Conservation (phyloP, 2,113 vertebrate genomes). For the Campylomormyrus numenius region DNA sequence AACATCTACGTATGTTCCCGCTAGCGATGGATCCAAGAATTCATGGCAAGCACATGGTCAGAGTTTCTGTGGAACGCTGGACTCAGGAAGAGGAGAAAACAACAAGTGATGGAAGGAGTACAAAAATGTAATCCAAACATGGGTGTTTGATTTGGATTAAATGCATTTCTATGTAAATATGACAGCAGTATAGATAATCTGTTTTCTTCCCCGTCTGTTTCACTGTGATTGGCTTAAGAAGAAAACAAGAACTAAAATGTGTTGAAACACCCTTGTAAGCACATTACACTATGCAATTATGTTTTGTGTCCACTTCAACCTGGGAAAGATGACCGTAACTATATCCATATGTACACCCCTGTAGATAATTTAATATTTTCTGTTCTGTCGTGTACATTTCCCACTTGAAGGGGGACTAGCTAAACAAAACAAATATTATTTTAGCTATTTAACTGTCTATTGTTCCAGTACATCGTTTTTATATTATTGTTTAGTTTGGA, state of each 20-base stretch:
- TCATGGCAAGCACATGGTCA: background rate
- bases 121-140: background rate
- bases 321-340: conserved; percentile 33
- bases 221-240: conserved; percentile 28
- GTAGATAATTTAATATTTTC: background rate
- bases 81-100: background rate
- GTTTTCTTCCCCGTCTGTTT: conserved; percentile 33
- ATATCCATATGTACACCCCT: conserved; percentile 30
- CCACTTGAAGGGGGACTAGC: background rate
- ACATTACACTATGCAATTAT: conserved; percentile 17
- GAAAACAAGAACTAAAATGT: conserved; percentile 30
- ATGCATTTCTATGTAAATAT: background rate
- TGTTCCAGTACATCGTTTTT: background rate
- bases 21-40: background rate
- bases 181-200: background rate
- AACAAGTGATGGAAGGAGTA: background rate
- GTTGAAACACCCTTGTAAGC: conserved; percentile 21
- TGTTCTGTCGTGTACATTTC: background rate
- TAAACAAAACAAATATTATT: background rate
- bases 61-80: background rate
- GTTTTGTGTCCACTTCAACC: conserved; percentile 25
- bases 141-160: background rate
- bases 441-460: background rate
- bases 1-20: background rate
- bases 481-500: background rate